Percentiles rank a stretch among this genome's conserved stretches.
Conservation (phyloP, 2,797 vertebrate species). For the Characodon lateralis region DNA sequence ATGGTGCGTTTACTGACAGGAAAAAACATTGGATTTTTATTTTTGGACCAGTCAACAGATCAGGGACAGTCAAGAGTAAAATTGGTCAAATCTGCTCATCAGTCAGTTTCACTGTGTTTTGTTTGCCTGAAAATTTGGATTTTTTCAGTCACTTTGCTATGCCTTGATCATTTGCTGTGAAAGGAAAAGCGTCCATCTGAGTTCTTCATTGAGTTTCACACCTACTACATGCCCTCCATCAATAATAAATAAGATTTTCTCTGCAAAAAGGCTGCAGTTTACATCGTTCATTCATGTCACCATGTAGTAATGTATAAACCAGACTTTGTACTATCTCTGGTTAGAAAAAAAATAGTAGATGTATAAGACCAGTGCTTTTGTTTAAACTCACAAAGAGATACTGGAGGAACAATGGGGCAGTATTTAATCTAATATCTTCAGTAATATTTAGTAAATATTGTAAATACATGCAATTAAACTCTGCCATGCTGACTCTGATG, state of each 20-base stretch:
- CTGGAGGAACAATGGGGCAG: neutral
- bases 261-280: neutral
- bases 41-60: neutral
- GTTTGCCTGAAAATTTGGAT: neutral
- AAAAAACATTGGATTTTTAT: neutral
- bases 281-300: neutral
- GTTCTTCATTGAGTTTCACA: constrained; percentile 9
- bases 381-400: constrained; percentile 27
- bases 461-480: neutral
- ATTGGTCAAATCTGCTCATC: neutral
- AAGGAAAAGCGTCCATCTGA: neutral
- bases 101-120: neutral
- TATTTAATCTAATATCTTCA: constrained; percentile 20
- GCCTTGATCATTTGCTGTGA: neutral
- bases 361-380: constrained; percentile 32
- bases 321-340: neutral
- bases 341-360: neutral
- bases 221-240: neutral
- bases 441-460: neutral
- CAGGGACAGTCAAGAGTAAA: neutral
- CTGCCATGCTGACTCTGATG: neutral
- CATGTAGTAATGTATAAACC: neutral
- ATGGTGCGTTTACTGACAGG: neutral
- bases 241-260: constrained; percentile 10
- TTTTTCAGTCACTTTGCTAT: neutral